Evolutionary conservation across 2,113 vertebrate species (phyloP).

Genomic region (Gulo gulo): DNA sequence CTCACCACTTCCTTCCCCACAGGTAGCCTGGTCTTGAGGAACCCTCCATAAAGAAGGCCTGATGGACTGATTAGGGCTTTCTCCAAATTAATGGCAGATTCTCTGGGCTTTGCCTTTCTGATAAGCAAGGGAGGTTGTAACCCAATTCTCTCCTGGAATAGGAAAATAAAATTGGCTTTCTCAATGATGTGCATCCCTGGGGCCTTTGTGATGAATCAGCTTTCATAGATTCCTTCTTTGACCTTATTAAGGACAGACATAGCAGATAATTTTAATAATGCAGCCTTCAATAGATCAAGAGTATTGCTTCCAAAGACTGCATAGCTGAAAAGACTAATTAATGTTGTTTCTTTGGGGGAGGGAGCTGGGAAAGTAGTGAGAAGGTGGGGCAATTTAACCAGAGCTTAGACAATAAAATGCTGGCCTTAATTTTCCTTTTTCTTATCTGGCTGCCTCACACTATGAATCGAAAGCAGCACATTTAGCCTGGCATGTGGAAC

Average conservation of each 20-base stretch:
- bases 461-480: slow-evolving; percentile 10
- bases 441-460: slow-evolving; percentile 34
- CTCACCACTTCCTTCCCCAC: background rate
- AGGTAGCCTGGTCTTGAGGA: background rate
- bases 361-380: background rate
- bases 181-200: slow-evolving; percentile 42
- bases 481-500: slow-evolving; percentile 63
- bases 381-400: slow-evolving; percentile 41
- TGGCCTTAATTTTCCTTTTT: slow-evolving; percentile 55
- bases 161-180: slow-evolving; percentile 71
- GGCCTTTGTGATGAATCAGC: slow-evolving; percentile 72
- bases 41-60: background rate
- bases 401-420: slow-evolving; percentile 44
- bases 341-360: slow-evolving; percentile 46
- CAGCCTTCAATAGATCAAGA: slow-evolving; percentile 64
- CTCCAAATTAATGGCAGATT: slow-evolving; percentile 61
- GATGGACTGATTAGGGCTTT: slow-evolving; percentile 40
- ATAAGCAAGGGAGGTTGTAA: slow-evolving; percentile 51
- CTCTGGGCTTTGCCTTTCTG: slow-evolving; percentile 42
- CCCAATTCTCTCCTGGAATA: slow-evolving; percentile 37
- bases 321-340: slow-evolving; percentile 64
- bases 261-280: slow-evolving; percentile 78
- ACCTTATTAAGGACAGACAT: slow-evolving; percentile 76
- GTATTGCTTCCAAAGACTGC: slow-evolving; percentile 56
- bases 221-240: slow-evolving; percentile 71